A percentile compares a stretch with the other conserved stretches of the same genome.
Evolutionary conservation across 2,888 invertebrate species (phyloP).

Genomic region (Agrotis segetum): DNA sequence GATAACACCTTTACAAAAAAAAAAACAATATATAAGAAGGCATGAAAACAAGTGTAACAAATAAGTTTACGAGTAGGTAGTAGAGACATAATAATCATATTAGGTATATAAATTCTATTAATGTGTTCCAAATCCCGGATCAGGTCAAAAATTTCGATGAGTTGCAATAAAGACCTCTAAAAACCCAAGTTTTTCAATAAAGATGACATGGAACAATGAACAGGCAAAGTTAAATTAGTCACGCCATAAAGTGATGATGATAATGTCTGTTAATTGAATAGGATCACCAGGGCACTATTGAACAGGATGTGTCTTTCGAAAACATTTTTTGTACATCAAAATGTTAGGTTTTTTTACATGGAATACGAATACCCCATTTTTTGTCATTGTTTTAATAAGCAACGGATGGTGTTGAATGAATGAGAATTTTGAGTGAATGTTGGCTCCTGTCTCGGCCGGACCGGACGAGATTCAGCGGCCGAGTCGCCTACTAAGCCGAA

Average conservation of each 20-base stretch:
- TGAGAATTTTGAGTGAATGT: too few species aligned
- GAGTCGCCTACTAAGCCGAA: too few species aligned
- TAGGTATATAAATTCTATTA: too few species aligned
- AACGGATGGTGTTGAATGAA: too few species aligned
- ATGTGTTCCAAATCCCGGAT: not conserved
- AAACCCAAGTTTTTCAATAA: slow-evolving; percentile 5
- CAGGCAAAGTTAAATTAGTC: slow-evolving; percentile 7
- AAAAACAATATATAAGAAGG: too few species aligned
- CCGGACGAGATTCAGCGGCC: too few species aligned
- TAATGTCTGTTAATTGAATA: not conserved
- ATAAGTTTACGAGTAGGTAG: too few species aligned
- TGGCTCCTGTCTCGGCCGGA: too few species aligned
- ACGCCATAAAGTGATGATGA: not conserved
- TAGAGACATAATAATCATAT: too few species aligned
- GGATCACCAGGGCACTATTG: slow-evolving; percentile 12
- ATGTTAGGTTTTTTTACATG: not conserved
- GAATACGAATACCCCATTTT: not conserved
- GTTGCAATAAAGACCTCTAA: not conserved
- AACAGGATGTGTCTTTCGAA: slow-evolving; percentile 24
- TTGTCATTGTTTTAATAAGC: not conserved
- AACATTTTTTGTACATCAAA: slow-evolving; percentile 14
- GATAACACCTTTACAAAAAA: too few species aligned
- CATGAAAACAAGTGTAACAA: too few species aligned
- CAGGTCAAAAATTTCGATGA: not conserved
- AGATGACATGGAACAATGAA: not conserved